Conservation (phyloP, 2,113 vertebrate genomes). For the Rhea americana region DNA sequence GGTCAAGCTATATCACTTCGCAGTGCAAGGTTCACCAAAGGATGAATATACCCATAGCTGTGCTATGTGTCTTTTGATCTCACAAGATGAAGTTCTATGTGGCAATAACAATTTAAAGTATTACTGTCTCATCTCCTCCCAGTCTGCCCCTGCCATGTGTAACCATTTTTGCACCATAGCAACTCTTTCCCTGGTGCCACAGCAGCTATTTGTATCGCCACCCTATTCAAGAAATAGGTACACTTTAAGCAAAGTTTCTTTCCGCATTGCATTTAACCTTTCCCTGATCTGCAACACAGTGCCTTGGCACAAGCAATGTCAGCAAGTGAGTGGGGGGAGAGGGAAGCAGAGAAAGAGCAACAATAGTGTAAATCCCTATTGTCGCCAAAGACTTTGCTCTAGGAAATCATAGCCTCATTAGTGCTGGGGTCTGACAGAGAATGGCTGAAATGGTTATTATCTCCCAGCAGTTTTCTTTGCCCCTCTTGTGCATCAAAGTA, state of each 20-base stretch:
- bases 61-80: not conserved
- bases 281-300: not conserved
- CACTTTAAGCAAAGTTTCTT: not conserved
- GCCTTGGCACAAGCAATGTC: not conserved
- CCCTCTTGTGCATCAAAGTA: not conserved
- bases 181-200: not conserved
- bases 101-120: not conserved
- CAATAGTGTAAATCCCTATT: no score
- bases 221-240: not conserved
- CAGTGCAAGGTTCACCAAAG: not conserved
- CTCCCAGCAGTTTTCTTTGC: not conserved
- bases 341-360: not conserved
- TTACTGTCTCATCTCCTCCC: not conserved
- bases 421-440: not conserved
- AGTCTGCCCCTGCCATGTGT: not conserved
- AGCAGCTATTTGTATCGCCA: not conserved
- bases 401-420: not conserved
- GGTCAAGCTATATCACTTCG: not conserved
- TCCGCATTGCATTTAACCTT: not conserved
- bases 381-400: not conserved
- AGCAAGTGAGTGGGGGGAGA: not conserved
- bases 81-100: not conserved
- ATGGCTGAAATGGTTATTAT: not conserved
- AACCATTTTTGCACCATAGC: no score
- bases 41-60: no score